Percentiles rank a stretch among this genome's conserved stretches.
These are phyloP conservation scores for Brachylomia viminalis DNA, from an alignment of 2,888 invertebrate species.

Conservation along the genomic window DNA sequence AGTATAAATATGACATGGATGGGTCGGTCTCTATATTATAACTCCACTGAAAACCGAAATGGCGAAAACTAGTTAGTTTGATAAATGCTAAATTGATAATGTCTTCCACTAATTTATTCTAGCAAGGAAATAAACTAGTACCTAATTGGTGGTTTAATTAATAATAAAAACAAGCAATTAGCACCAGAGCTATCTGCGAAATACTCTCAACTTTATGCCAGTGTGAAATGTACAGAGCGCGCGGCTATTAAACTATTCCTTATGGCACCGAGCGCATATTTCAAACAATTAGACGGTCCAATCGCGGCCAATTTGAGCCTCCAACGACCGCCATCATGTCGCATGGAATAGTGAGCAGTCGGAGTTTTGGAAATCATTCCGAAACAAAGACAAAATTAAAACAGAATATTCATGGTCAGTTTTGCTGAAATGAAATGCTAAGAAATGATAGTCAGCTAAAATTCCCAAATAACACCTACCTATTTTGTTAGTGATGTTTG, in stretches of 20 bases:
- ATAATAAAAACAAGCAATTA: constrained; percentile 52
- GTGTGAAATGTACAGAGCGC: constrained; percentile 50
- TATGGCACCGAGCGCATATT: constrained; percentile 80
- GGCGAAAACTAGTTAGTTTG: background rate
- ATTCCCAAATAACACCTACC: too few species aligned
- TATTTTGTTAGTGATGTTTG: too few species aligned
- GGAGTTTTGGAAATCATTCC: constrained; percentile 22
- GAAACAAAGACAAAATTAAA: background rate
- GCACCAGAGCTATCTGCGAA: constrained; percentile 30
- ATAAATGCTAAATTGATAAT: background rate
- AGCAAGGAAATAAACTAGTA: constrained; percentile 35
- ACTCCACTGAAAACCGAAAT: background rate
- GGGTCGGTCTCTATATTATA: background rate
- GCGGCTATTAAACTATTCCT: constrained; percentile 78
- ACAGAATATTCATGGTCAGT: too few species aligned
- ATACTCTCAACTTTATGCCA: constrained; percentile 59
- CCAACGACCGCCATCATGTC: constrained; percentile 69
- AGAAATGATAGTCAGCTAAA: too few species aligned
- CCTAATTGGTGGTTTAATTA: constrained; percentile 39
- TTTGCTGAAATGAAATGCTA: too few species aligned
- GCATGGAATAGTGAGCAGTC: constrained; percentile 26
- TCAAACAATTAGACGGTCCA: constrained; percentile 86
- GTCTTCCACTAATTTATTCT: constrained; percentile 12
- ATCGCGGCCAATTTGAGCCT: constrained; percentile 84
- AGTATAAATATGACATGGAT: too few species aligned